Evolutionary conservation across 2,113 vertebrate genomes (phyloP).

Genomic region (Lutjanus erythropterus): DNA sequence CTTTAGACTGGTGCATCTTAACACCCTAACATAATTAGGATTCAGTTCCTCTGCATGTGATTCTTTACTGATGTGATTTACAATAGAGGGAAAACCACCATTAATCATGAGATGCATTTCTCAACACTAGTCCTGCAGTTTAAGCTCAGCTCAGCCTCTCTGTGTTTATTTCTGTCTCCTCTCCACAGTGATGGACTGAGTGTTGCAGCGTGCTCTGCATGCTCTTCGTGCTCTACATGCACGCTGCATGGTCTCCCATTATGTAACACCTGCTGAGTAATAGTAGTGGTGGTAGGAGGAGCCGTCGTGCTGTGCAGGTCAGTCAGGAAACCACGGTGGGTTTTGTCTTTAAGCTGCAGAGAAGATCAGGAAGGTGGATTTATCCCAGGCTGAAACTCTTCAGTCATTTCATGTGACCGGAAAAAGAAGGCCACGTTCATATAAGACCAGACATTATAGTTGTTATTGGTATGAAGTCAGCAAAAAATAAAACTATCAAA

Average conservation of each 20-base stretch:
- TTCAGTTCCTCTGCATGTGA: background rate
- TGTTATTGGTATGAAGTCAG: background rate
- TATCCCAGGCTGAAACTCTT: background rate
- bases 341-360: constrained; percentile 32
- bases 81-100: background rate
- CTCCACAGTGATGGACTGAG: background rate
- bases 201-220: background rate
- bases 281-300: background rate
- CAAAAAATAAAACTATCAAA: too few relatives aligned
- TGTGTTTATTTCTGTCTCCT: background rate
- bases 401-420: background rate
- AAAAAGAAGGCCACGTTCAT: background rate
- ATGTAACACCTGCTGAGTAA: constrained; percentile 42
- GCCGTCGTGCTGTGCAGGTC: constrained; percentile 8
- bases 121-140: background rate
- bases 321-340: background rate
- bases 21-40: background rate
- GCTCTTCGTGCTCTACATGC: constrained; percentile 3
- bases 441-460: background rate
- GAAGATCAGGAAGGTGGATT: background rate
- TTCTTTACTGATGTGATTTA: too few relatives aligned
- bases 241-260: background rate
- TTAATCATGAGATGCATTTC: background rate
- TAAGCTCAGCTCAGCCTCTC: background rate
- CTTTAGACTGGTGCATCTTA: background rate